Evolutionary conservation across 1,140 invertebrate species (phyloP), one percentile per base, ranked within the genome.

Genomic region (Macrobrachium rosenbergii): DNA sequence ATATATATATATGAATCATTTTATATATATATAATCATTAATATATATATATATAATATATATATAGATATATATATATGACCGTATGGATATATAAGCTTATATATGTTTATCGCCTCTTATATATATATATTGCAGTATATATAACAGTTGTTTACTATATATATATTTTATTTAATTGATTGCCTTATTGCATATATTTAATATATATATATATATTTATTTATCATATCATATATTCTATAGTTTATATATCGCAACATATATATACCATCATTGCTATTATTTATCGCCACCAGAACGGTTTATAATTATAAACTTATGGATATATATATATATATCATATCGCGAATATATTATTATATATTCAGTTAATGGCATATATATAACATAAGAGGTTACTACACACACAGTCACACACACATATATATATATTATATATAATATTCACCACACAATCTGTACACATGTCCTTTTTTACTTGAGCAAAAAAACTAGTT

Each of bases 291-390:
- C n/a, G n/a, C n/a, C n/a, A n/a, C n/a, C n/a, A 45, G 45, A 10
- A 77, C 75, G 5, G 75, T 43, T 12, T 81, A 81, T 81, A 81
- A 63, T 63, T 81, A 81, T 81, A 81, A 63, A 81, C 28, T 63
- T 81, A 63, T 63, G 37, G 14, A 63, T 81, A 81, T 63, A 81
- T 81, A 58, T 77, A 52, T 77, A 77, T 77, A 19, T 77, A 52
- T 77, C n/a, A 21, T 21, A 21, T 21, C 37, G 37, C 37, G 37
- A 21, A 69, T 69, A 69, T 69, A 69, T 69, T 21, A 21, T 21
- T 69, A 69, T 69, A 69, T 69, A 69, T 69, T 21, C 37, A 69
- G n/a, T 10, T 69, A 69, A 10, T 8, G 10, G 6, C 37, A 69
- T 69, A 69, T 69, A 69, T 69, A 69, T 69, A 69, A 21, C n/a